These are phyloP conservation scores for Callithrix jacchus DNA, from an alignment of 2,113 vertebrate genomes.

Conservation along the genomic window DNA sequence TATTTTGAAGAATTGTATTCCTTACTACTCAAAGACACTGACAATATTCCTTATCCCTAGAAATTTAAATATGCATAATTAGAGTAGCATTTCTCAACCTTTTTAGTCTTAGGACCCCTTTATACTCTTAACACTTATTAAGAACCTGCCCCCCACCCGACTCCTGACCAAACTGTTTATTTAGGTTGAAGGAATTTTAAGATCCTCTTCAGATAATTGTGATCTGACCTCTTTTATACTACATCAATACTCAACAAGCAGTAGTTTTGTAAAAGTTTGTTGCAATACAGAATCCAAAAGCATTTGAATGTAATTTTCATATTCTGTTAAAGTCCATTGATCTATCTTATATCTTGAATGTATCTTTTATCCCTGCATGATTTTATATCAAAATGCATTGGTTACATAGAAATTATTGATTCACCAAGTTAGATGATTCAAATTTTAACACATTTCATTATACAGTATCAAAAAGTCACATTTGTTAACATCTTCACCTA, in stretches of 20 bases:
- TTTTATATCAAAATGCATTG: background rate
- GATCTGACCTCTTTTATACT: background rate
- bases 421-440: background rate
- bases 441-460: background rate
- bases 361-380: background rate
- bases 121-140: background rate
- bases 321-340: background rate
- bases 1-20: background rate
- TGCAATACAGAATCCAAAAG: background rate
- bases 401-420: background rate
- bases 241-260: background rate
- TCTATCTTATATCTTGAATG: background rate
- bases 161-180: background rate
- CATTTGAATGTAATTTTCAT: background rate
- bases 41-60: background rate
- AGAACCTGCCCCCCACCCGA: background rate
- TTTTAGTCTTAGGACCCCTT: background rate
- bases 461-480: background rate
- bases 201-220: background rate
- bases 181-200: background rate
- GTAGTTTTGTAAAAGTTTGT: background rate
- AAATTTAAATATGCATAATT: background rate
- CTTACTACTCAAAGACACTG: background rate
- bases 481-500: background rate
- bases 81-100: background rate